Percentiles rank a stretch among this genome's conserved stretches.
Evolutionary conservation across 2,113 vertebrate genomes (phyloP).

Genomic region (Thryonomys swinderianus): DNA sequence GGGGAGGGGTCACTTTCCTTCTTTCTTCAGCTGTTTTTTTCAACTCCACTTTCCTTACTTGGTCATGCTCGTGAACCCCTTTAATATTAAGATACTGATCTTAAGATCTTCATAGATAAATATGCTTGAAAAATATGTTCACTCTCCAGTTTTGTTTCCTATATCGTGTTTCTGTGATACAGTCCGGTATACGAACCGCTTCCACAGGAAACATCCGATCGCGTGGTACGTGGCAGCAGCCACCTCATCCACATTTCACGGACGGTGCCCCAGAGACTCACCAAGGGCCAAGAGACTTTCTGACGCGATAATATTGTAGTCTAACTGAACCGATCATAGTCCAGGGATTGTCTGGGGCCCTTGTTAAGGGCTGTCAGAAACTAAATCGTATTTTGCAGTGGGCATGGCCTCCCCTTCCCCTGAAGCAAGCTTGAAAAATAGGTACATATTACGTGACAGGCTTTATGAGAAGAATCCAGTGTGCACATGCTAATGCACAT

Average conservation of each 20-base stretch:
- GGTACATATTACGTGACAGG: background rate
- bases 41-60: background rate
- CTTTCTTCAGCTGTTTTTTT: background rate
- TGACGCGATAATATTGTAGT: background rate
- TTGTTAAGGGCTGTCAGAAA: background rate
- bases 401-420: background rate
- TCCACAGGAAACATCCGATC: background rate
- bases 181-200: background rate
- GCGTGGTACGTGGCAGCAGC: background rate
- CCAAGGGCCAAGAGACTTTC: background rate
- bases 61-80: background rate
- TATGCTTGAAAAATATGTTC: background rate
- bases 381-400: background rate
- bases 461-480: background rate
- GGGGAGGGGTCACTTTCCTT: background rate
- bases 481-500: background rate
- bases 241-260: slow-evolving; percentile 34
- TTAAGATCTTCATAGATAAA: background rate
- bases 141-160: slow-evolving; percentile 4
- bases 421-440: background rate
- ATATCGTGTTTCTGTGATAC: slow-evolving; percentile 12
- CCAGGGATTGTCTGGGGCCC: background rate
- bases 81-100: background rate
- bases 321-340: slow-evolving; percentile 19
- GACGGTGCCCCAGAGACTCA: background rate